Conservation (phyloP, 2,888 invertebrate genomes). For the Lydus trimaculatus region DNA sequence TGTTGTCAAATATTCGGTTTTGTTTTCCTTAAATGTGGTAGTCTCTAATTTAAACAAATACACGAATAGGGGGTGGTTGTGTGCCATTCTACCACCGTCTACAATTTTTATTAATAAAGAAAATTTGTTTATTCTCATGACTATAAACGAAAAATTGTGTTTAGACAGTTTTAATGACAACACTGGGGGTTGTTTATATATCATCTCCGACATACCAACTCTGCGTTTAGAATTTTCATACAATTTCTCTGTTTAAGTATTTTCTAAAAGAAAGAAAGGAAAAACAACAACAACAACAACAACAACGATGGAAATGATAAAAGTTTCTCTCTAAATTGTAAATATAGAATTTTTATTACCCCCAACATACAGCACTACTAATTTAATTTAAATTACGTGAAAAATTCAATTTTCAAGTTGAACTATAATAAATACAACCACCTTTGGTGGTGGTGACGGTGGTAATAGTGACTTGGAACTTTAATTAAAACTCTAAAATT, state of each 20-base stretch:
- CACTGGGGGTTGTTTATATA: not conserved
- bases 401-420: not conserved
- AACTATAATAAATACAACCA: not conserved
- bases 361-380: too few relatives aligned
- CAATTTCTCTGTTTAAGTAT: not conserved
- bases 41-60: too few relatives aligned
- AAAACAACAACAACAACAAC: not conserved
- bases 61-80: too few relatives aligned
- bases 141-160: slow-evolving; percentile 1
- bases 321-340: not conserved
- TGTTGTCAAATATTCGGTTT: too few relatives aligned
- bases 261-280: too few relatives aligned
- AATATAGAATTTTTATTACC: not conserved
- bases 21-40: too few relatives aligned
- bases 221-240: not conserved
- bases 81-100: too few relatives aligned
- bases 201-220: not conserved
- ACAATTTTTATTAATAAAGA: not conserved
- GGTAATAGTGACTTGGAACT: not conserved
- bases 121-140: slow-evolving; percentile 1
- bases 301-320: not conserved
- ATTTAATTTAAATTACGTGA: not conserved
- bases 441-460: not conserved
- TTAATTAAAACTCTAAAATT: not conserved
- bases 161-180: not conserved